These are phyloP conservation scores for Pterocles gutturalis DNA, from an alignment of 2,113 vertebrate species.

Conservation along the genomic window DNA sequence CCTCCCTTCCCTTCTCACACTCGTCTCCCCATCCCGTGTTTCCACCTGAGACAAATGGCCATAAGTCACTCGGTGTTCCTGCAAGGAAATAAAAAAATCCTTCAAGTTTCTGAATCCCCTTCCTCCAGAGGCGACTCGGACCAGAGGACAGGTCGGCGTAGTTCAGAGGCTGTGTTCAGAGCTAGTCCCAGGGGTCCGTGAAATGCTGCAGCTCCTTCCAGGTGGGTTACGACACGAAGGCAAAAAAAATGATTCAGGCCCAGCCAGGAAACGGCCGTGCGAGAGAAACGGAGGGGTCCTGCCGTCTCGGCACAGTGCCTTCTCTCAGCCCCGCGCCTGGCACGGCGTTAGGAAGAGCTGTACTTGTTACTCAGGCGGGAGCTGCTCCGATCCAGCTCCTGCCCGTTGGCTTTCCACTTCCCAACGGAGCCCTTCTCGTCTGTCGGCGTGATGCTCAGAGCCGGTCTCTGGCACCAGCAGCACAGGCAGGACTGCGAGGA, in stretches of 20 bases:
- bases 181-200: neutral
- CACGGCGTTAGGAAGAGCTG: conserved; percentile 79
- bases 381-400: conserved; percentile 86
- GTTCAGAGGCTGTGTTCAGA: neutral
- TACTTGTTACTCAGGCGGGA: conserved; percentile 89
- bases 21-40: accelerated
- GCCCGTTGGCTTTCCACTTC: conserved; percentile 87
- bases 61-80: neutral
- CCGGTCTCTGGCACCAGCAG: conserved; percentile 88
- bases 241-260: neutral
- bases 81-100: neutral
- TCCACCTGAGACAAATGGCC: neutral
- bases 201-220: neutral
- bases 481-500: conserved; percentile 87
- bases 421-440: conserved; percentile 82
- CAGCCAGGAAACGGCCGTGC: neutral
- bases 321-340: accelerated
- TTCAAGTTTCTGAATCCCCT: neutral
- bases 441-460: conserved; percentile 73
- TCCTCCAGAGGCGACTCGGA: neutral
- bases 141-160: neutral
- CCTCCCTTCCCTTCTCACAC: neutral
- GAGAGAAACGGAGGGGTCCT: neutral
- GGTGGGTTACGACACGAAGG: neutral
- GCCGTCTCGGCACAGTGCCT: neutral